Evolutionary conservation across 37 sponge, comb jelly and placozoan genomes (phyloP), one percentile per base, ranked within the genome.

Genomic region (Aphrocallistes beatrix): DNA sequence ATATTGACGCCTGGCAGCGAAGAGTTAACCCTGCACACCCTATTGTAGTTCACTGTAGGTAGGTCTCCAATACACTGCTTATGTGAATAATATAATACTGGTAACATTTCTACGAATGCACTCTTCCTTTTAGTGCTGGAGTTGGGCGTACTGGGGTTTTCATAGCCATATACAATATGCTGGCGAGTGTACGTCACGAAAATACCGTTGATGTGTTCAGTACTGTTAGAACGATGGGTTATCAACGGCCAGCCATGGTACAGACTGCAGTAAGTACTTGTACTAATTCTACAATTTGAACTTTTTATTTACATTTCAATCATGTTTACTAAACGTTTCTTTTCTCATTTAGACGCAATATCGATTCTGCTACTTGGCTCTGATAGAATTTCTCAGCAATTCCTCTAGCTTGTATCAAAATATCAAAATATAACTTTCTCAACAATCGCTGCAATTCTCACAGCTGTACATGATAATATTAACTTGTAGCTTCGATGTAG

Each of bases 181-280:
- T 97, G 88, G 93, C 94, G 85, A 50, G 95, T 38, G 86, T 93
- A 86, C 36, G 81, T 36, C 82, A 85, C 0, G 99, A 97, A 50
- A 91, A 93, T 38, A 39, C 90, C 32, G 89, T 92, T 36, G 95
- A 97, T 85, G 89, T 97, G 38, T 97, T 94, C 87, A 94, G 93
- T 75, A 93, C 99, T 40, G 91, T 94, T 49, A 95, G 93, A 83
- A 91, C 84, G 81, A 85, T 94, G 50, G 85, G 99, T 0, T 90
- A 90, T 16, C 99, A 97, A 87, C 90, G 99, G 83, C 91, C 95
- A 36, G 94, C 92, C 85, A 93, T 94, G 94, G 99, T 97, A 36
- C 94, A 93, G 86, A 97, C 94, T 38, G 82, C 91, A 85, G 97
- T 96, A 51, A 92, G 97, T 0, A 16, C 1, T 1, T 38, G 17